Percentiles rank a stretch among this genome's conserved stretches.
phyloP scores from a whole-genome alignment of 92 coral and sea anemone genomes.

The Porites lobata region DNA sequence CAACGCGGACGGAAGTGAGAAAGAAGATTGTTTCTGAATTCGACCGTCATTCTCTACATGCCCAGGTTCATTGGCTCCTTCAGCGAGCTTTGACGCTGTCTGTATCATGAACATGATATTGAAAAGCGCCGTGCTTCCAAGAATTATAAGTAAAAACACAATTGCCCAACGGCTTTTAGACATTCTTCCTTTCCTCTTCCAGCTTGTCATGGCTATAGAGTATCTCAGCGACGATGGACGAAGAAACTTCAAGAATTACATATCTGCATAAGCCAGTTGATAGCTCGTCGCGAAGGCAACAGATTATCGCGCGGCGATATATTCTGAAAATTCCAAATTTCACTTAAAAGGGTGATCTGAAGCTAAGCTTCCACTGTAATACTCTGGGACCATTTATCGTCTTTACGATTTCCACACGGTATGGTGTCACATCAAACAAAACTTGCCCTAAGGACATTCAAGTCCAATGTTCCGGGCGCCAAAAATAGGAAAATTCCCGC shows the following conservation, averaged over 20 bases:
- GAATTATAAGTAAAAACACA: background rate
- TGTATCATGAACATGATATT: slow-evolving; percentile 23
- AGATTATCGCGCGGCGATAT: background rate
- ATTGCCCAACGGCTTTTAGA: background rate
- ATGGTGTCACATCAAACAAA: background rate
- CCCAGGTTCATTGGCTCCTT: background rate
- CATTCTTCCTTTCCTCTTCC: slow-evolving; percentile 3
- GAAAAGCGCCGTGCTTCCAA: slow-evolving; percentile 20
- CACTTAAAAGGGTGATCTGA: no score
- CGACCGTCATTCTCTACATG: background rate
- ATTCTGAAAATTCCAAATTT: no score
- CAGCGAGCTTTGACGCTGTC: slow-evolving; percentile 9
- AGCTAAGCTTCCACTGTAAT: no score
- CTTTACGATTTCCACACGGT: no score
- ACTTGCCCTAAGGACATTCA: background rate
- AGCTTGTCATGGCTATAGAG: slow-evolving; percentile 5
- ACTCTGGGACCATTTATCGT: no score
- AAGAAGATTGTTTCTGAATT: background rate
- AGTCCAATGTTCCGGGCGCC: background rate
- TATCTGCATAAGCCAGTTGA: background rate
- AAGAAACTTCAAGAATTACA: background rate
- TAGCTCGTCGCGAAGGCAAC: background rate
- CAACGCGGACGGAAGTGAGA: slow-evolving; percentile 1
- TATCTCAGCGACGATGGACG: background rate
- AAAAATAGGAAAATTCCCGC: background rate